A percentile compares a stretch with the other conserved stretches of the same genome.
These are phyloP conservation scores for Eurystomus glaucurus DNA, from an alignment of 2,797 vertebrate genomes.

Conservation along the genomic window DNA sequence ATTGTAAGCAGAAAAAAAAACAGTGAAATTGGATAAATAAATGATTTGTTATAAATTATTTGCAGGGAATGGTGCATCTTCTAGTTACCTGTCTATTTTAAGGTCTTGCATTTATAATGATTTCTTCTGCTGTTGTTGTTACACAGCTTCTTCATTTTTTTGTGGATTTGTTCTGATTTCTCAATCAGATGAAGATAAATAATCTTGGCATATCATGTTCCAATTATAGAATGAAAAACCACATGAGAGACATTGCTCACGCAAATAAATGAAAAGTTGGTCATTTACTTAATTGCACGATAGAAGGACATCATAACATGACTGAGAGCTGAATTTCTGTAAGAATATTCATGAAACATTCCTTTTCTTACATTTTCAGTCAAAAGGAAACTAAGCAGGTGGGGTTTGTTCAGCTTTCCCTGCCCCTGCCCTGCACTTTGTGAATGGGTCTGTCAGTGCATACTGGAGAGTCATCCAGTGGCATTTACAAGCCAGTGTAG, in stretches of 20 bases:
- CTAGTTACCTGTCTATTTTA: constrained; percentile 33
- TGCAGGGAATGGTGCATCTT: constrained; percentile 41
- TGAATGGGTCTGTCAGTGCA: neutral
- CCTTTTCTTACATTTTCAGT: neutral
- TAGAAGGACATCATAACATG: neutral
- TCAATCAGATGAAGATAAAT: constrained; percentile 20
- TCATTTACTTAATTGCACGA: neutral
- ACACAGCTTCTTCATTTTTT: neutral
- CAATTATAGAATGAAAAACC: neutral
- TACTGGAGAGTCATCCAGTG: neutral
- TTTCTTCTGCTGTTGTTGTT: constrained; percentile 36
- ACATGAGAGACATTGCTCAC: neutral
- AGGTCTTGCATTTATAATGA: constrained; percentile 57
- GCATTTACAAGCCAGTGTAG: neutral
- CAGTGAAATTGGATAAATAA: constrained; percentile 70
- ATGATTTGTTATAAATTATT: constrained; percentile 74
- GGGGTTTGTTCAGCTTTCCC: neutral
- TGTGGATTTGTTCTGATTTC: constrained; percentile 26
- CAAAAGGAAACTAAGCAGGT: neutral
- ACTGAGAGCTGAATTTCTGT: neutral
- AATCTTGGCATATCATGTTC: neutral
- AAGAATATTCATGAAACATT: neutral
- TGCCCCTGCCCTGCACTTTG: rapidly evolving
- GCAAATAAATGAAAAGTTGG: neutral
- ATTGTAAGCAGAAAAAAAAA: constrained; percentile 12